Conservation (phyloP, 1,140 invertebrate species). For the Caenorhabditis inopinata region DNA sequence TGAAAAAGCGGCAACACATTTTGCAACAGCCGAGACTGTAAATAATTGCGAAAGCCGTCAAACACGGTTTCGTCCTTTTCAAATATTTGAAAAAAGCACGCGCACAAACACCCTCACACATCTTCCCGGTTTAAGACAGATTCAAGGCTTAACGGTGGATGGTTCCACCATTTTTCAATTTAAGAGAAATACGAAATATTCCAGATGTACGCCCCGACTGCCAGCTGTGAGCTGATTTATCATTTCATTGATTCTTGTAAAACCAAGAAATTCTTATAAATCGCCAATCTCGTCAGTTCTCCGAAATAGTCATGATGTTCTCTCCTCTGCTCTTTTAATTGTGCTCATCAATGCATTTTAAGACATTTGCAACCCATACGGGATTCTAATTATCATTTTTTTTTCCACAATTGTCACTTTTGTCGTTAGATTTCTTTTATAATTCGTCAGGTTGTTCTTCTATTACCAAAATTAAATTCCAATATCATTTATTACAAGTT, state of each 20-base stretch:
- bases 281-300: neutral
- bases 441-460: neutral
- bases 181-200: too few species aligned
- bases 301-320: neutral
- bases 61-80: too few species aligned
- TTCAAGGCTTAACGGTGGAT: too few species aligned
- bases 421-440: neutral
- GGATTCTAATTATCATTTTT: neutral
- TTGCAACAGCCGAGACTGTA: too few species aligned
- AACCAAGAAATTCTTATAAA: slow-evolving; percentile 11
- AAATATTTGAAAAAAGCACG: too few species aligned
- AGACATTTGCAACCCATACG: slow-evolving; percentile 30
- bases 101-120: too few species aligned
- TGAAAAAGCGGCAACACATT: too few species aligned
- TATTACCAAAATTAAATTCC: neutral
- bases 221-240: slow-evolving; percentile 14
- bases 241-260: slow-evolving; percentile 11
- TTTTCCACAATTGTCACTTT: neutral
- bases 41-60: too few species aligned
- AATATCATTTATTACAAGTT: neutral
- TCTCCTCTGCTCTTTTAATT: neutral
- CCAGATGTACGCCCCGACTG: neutral
- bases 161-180: too few species aligned
- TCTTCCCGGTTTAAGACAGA: too few species aligned
- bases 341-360: slow-evolving; percentile 21